Percentiles rank a stretch among this genome's conserved stretches.
Conservation (phyloP, 2,113 vertebrate species). For the Glaucidium brasilianum region DNA sequence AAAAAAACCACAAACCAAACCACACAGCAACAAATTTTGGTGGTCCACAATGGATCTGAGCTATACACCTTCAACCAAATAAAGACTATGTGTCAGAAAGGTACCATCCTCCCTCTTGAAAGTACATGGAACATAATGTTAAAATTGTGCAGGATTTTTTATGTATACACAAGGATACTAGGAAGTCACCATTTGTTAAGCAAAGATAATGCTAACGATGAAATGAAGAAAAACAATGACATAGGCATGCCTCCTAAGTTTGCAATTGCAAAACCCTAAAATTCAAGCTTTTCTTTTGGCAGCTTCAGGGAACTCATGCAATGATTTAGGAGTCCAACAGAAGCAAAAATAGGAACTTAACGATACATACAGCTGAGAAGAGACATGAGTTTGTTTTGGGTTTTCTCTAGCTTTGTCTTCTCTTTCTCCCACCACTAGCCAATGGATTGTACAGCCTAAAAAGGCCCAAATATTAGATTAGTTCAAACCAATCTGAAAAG, state of each 20-base stretch:
- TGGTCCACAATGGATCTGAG: not conserved
- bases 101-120: not conserved
- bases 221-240: not conserved
- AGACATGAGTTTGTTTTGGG: fast-evolving
- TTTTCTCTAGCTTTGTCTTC: not conserved
- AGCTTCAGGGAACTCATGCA: not conserved
- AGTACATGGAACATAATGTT: not conserved
- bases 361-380: not conserved
- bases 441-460: not conserved
- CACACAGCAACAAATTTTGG: not conserved
- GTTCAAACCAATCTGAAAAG: not conserved
- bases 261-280: not conserved
- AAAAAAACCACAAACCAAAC: no score
- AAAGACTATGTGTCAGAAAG: not conserved
- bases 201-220: not conserved
- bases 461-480: not conserved
- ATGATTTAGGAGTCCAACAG: not conserved
- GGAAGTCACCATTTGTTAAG: not conserved
- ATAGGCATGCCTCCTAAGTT: not conserved
- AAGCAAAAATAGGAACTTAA: not conserved
- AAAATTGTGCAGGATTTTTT: not conserved
- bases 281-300: not conserved
- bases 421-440: not conserved
- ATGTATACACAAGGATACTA: not conserved
- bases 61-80: not conserved